Evolutionary conservation across 1,140 invertebrate species (phyloP).

Genomic region (Scylla paramamosain): DNA sequence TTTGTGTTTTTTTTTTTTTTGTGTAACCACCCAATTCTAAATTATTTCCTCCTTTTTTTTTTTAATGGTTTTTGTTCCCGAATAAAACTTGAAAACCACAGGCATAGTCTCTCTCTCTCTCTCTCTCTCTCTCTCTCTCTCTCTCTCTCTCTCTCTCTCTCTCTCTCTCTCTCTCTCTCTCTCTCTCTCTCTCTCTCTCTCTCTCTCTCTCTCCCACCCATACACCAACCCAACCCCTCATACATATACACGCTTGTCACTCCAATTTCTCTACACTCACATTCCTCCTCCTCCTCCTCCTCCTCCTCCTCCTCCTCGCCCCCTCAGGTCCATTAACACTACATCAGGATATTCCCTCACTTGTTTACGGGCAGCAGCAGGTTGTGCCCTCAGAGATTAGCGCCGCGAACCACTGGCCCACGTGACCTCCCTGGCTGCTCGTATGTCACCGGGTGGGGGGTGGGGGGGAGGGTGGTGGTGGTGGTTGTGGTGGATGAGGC

Average conservation of each 20-base stretch:
- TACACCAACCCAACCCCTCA: not conserved
- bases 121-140: not conserved
- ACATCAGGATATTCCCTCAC: constrained; percentile 22
- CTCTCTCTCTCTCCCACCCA: not conserved
- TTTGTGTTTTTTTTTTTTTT: too few species aligned
- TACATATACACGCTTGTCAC: constrained; percentile 1
- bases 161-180: not conserved
- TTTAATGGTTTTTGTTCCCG: not conserved
- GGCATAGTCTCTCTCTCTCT: not conserved
- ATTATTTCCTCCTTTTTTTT: not conserved
- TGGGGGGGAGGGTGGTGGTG: not conserved
- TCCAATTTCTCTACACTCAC: not conserved
- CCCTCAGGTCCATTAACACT: constrained; percentile 21
- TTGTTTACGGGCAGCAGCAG: not conserved
- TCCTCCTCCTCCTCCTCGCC: not conserved
- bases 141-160: not conserved
- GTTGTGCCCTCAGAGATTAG: not conserved
- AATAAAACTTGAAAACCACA: too few species aligned
- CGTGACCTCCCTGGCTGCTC: not conserved
- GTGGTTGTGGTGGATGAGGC: not conserved
- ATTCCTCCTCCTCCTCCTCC: not conserved
- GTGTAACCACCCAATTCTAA: too few species aligned
- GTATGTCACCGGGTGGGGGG: not conserved
- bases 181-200: constrained; percentile 6
- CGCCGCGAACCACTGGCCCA: not conserved